Conservation (phyloP, 2,797 vertebrate species). For the Macroramphosus scolopax region DNA sequence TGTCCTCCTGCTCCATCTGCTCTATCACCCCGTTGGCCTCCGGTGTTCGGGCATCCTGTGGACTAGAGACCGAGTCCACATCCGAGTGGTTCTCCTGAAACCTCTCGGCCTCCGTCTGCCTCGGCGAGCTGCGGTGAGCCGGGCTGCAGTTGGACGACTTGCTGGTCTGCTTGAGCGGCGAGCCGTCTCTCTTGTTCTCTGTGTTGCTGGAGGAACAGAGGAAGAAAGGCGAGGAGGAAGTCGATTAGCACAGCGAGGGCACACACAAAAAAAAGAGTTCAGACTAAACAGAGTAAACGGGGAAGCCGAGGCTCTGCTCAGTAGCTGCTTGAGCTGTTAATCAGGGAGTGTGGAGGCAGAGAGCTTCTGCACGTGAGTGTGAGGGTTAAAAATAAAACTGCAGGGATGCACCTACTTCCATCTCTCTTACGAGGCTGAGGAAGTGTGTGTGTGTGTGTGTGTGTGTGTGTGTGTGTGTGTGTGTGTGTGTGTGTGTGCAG, state of each 20-base stretch:
- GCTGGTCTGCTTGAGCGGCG: slow-evolving; percentile 63
- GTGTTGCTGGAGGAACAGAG: slow-evolving; percentile 63
- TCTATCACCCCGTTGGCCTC: slow-evolving; percentile 69
- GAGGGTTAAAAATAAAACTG: slow-evolving; percentile 75
- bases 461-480: slow-evolving; percentile 7
- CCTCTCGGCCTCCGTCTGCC: slow-evolving; percentile 23
- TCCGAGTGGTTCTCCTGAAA: slow-evolving; percentile 35
- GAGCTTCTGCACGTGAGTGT: slow-evolving; percentile 27
- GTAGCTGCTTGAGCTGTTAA: slow-evolving; percentile 4
- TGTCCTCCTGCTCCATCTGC: slow-evolving; percentile 62
- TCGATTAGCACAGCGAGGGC: slow-evolving; percentile 15
- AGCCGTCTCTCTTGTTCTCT: slow-evolving; percentile 68
- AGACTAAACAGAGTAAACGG: neutral
- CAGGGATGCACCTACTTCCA: slow-evolving; percentile 62
- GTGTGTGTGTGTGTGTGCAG: slow-evolving; percentile 9
- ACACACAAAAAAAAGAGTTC: neutral
- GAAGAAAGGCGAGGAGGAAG: slow-evolving; percentile 54
- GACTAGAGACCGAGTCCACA: slow-evolving; percentile 8
- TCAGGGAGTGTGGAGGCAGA: slow-evolving; percentile 26
- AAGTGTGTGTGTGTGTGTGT: slow-evolving; percentile 23
- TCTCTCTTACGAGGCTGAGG: slow-evolving; percentile 49
- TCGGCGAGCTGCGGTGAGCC: slow-evolving; percentile 45
- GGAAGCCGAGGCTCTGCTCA: slow-evolving; percentile 3
- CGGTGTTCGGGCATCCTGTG: slow-evolving; percentile 57
- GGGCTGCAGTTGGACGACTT: slow-evolving; percentile 70